phyloP scores from a whole-genome alignment of 2,113 vertebrate species.

The Melanerpes aurifrons region DNA sequence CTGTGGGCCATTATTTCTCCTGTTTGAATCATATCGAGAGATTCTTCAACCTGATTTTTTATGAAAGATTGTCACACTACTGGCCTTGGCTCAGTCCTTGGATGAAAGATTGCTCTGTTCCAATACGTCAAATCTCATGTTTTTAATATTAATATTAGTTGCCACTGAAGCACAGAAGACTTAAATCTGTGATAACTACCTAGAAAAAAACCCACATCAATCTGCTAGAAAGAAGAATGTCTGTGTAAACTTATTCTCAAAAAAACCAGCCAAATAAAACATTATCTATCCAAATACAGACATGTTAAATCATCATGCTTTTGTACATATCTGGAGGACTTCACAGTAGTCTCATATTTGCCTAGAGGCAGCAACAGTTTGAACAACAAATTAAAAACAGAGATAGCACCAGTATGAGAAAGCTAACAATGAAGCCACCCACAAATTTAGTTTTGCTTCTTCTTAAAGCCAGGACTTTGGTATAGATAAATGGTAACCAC shows the following conservation, averaged over 20 bases:
- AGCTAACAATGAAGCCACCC: neutral
- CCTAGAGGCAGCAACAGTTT: neutral
- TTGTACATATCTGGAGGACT: neutral
- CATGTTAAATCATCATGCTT: slow-evolving; percentile 30
- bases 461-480: neutral
- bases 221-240: neutral
- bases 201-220: neutral
- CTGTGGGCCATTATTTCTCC: neutral
- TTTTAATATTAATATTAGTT: neutral
- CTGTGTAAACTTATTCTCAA: neutral
- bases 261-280: slow-evolving; percentile 10
- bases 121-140: neutral
- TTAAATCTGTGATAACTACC: neutral
- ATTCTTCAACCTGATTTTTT: neutral
- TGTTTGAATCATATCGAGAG: neutral
- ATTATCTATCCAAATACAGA: slow-evolving; percentile 41
- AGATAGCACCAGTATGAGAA: neutral
- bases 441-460: neutral
- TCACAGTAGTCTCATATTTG: neutral
- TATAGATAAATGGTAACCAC: neutral
- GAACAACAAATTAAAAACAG: slow-evolving; percentile 13
- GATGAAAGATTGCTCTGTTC: neutral
- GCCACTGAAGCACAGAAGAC: neutral
- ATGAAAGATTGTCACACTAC: neutral
- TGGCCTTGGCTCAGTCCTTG: neutral